Percentiles rank a stretch among this genome's conserved stretches.
Evolutionary conservation across 2,113 vertebrate genomes (phyloP).

Genomic region (cat (Felis catus)): F.catus_Fca126_mat1.0 CM031412.1:102136001-102136500

Average conservation of each 20-base stretch:
- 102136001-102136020: not conserved
- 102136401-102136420: not conserved
- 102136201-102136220: not conserved
- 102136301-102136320: not conserved
- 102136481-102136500: not conserved
- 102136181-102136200: not conserved
- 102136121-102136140: not conserved
- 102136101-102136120: not conserved
- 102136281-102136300: not conserved
- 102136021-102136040: not conserved
- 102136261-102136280: not conserved
- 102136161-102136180: not conserved
- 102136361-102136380: not conserved
- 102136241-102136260: not conserved
- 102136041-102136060: not conserved
- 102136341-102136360: not conserved
- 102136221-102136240: not conserved
- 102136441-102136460: not conserved
- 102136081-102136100: not conserved
- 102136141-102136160: not conserved
- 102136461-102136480: not conserved
- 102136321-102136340: not conserved
- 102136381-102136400: not conserved
- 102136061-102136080: not conserved
- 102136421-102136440: not conserved